Base-by-base conservation (phyloP, 2,888 invertebrate species). In the Cepaea hortensis region DNA sequence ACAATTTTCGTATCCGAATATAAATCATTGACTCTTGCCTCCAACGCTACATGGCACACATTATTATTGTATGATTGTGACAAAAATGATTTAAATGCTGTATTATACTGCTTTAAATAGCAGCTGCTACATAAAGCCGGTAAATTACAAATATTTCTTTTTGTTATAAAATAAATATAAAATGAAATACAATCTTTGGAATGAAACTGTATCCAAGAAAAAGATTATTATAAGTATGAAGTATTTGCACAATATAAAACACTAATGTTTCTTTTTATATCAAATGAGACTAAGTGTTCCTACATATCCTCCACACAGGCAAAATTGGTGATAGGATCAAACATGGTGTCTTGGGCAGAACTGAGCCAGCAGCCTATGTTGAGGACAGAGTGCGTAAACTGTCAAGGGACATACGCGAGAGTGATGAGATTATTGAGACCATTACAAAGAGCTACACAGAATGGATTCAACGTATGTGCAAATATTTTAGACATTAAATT, bases 401-500 rank as follows among this genome's bases (percentile, higher is more conserved):
- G 46, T n/a, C 80, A 3, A 73, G 15, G 13, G 48, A 73, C 18
- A 85, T 85, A 6, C 46, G 85, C 18, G 72, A 85, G 23, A 62
- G 81, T 73, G 35, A 6, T 2, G 81, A 80, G 6, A 85, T 80
- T 46, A 62, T 85, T 11, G 15, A 48, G 2, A 61, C 23, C 35
- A 73, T 85, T 46, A 23, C 62, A 1, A 15, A 48, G 5, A 73
- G 85, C 13, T 85, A 73, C 20, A 61, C 62, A 15, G 80, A 79
- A 20, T 81, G 80, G 80, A 85, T 81, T 9, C 55, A 81, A 46
- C 18, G 85, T 85, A 80, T 35, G 85, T 84, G 6, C 4, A 23
- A 23, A 5, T 62, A 13, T 62, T 13, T 70, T 70, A 1, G 20
- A 20, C 35, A 35, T 35, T 35, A 35, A 35, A 35, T 35, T 35